Conservation (phyloP, 2,797 vertebrate species). For the Lacerta viridis region DNA sequence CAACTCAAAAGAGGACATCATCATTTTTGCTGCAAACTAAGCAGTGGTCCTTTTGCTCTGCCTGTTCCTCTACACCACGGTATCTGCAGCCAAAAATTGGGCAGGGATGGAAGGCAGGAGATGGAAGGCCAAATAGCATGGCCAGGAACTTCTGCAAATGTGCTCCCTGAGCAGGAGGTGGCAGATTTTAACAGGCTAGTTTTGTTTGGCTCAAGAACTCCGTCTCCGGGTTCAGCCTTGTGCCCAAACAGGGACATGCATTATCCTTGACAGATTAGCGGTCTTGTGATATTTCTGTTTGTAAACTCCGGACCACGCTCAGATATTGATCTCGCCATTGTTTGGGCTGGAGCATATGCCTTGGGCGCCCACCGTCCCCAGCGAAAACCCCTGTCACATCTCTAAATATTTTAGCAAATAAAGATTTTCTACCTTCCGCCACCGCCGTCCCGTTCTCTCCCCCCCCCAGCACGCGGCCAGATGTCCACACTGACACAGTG, state of each 20-base stretch:
- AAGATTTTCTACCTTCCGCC: constrained; percentile 75
- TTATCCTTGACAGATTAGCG: background rate
- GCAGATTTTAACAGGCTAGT: background rate
- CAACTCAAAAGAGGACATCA: too few species aligned
- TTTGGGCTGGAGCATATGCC: constrained; percentile 55
- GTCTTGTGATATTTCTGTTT: constrained; percentile 3
- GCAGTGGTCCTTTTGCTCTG: too few species aligned
- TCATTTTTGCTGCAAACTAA: too few species aligned
- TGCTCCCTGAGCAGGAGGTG: background rate
- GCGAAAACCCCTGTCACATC: constrained; percentile 74
- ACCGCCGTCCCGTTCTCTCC: background rate
- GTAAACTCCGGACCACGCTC: background rate
- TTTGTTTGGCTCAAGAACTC: background rate
- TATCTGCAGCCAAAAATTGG: too few species aligned
- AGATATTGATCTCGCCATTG: constrained; percentile 7
- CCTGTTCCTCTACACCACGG: too few species aligned
- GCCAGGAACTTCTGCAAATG: too few species aligned
- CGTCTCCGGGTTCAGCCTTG: background rate
- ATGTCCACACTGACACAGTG: constrained; percentile 96
- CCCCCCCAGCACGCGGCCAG: constrained; percentile 87
- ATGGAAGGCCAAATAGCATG: too few species aligned
- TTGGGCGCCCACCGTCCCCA: constrained; percentile 58
- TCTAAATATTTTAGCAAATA: constrained; percentile 86
- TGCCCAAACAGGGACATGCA: background rate
- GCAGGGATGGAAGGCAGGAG: too few species aligned